Evolutionary conservation across 2,888 invertebrate genomes (phyloP).

Genomic region (Dasysyrphus tricinctus): DNA sequence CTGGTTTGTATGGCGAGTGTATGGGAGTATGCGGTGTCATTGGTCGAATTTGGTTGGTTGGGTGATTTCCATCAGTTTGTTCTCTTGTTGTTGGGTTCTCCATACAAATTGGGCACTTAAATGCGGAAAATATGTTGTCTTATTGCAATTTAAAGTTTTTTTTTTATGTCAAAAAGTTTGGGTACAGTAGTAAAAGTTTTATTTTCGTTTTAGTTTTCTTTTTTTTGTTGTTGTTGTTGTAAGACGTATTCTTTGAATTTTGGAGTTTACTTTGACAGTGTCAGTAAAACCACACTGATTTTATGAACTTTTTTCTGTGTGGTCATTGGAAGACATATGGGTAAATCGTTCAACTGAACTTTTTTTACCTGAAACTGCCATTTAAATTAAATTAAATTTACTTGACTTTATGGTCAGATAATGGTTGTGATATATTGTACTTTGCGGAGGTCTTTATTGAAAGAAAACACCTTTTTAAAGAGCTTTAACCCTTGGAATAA

Average conservation of each 20-base stretch:
- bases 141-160: slow-evolving; percentile 69
- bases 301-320: slow-evolving; percentile 21
- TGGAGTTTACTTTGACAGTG: slow-evolving; percentile 39
- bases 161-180: slow-evolving; percentile 37
- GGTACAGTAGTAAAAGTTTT: slow-evolving; percentile 38
- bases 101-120: slow-evolving; percentile 68
- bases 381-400: too few species aligned
- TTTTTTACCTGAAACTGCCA: too few species aligned
- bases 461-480: too few species aligned
- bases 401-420: too few species aligned
- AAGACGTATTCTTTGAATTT: slow-evolving; percentile 15
- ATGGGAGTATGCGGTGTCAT: slow-evolving; percentile 54
- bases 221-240: neutral
- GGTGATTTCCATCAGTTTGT: slow-evolving; percentile 25
- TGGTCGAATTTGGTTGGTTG: slow-evolving; percentile 61
- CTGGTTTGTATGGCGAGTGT: slow-evolving; percentile 41
- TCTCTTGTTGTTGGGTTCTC: slow-evolving; percentile 6
- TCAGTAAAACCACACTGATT: slow-evolving; percentile 36
- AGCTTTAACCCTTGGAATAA: too few species aligned
- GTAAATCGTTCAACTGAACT: neutral
- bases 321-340: neutral
- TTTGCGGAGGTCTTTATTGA: too few species aligned
- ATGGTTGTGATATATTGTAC: too few species aligned
- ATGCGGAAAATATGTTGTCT: slow-evolving; percentile 64
- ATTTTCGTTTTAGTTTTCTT: slow-evolving; percentile 23